Percentiles rank a stretch among this genome's conserved stretches.
These are phyloP conservation scores for Carapus acus DNA, from an alignment of 2,797 vertebrate species.

Conservation along the genomic window DNA sequence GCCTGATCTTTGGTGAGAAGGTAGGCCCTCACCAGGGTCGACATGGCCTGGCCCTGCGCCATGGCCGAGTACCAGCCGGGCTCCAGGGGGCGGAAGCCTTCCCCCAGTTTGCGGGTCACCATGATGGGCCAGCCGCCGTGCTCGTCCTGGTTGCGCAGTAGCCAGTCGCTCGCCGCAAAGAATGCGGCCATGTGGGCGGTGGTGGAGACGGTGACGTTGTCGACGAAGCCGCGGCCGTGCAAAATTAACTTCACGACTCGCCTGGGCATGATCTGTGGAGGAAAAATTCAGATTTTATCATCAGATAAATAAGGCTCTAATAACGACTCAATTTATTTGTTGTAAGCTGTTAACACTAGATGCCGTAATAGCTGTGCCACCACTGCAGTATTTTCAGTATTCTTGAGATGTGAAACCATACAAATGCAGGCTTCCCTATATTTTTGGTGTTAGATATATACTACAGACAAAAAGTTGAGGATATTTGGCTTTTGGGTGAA, in stretches of 20 bases:
- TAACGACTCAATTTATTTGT: too few species aligned
- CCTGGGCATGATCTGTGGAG: constrained; percentile 81
- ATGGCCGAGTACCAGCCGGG: constrained; percentile 99
- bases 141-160: constrained; percentile 94
- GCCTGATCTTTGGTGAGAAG: constrained; percentile 85
- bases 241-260: constrained; percentile 80
- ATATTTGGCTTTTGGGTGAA: too few species aligned
- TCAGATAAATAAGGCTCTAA: too few species aligned
- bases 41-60: constrained; percentile 98
- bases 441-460: too few species aligned
- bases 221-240: constrained; percentile 81
- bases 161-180: constrained; percentile 91
- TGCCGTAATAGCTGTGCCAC: too few species aligned
- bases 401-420: too few species aligned
- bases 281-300: too few species aligned
- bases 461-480: too few species aligned
- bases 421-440: too few species aligned
- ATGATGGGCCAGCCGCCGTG: constrained; percentile 95
- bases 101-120: constrained; percentile 94
- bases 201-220: constrained; percentile 90
- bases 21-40: constrained; percentile 90
- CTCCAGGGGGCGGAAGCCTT: constrained; percentile 89
- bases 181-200: constrained; percentile 95
- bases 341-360: too few species aligned
- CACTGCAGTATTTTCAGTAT: too few species aligned